Evolutionary conservation across 2,113 vertebrate species (phyloP).

Genomic region (Crocuta crocuta): DNA sequence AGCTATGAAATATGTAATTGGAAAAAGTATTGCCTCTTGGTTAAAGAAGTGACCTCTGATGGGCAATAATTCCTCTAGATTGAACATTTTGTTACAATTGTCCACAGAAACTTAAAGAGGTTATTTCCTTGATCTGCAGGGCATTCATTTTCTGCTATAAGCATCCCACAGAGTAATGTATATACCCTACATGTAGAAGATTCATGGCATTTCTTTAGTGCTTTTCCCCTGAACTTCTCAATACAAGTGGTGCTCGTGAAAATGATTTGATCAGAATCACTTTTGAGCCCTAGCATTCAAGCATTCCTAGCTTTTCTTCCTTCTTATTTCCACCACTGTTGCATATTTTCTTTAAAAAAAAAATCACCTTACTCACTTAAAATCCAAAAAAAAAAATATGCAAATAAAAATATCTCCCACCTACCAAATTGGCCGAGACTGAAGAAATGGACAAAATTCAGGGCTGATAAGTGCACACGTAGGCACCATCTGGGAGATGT

Average conservation of each 20-base stretch:
- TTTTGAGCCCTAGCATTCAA: conserved; percentile 29
- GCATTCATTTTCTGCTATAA: conserved; percentile 77
- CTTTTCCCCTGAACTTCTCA: conserved; percentile 61
- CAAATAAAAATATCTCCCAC: conserved; percentile 27
- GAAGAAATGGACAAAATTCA: neutral
- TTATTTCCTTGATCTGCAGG: conserved; percentile 81
- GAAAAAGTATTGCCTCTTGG: conserved; percentile 76
- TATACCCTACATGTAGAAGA: conserved; percentile 77
- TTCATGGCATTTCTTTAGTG: conserved; percentile 73
- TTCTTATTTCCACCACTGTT: neutral
- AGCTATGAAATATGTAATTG: conserved; percentile 79
- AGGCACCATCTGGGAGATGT: neutral
- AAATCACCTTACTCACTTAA: neutral
- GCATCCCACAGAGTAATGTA: conserved; percentile 75
- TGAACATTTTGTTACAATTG: conserved; percentile 79
- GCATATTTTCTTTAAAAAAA: conserved; percentile 11
- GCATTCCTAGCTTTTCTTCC: conserved; percentile 19
- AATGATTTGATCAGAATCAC: conserved; percentile 66
- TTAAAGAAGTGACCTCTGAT: conserved; percentile 78
- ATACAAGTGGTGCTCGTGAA: conserved; percentile 45
- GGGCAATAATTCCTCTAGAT: conserved; percentile 79
- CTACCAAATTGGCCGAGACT: neutral
- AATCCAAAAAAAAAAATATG: neutral
- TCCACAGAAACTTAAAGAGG: conserved; percentile 80
- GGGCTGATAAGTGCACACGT: neutral